Base-by-base conservation (phyloP, 2,797 vertebrate genomes). In the Odontamblyopus lacepedii region DNA sequence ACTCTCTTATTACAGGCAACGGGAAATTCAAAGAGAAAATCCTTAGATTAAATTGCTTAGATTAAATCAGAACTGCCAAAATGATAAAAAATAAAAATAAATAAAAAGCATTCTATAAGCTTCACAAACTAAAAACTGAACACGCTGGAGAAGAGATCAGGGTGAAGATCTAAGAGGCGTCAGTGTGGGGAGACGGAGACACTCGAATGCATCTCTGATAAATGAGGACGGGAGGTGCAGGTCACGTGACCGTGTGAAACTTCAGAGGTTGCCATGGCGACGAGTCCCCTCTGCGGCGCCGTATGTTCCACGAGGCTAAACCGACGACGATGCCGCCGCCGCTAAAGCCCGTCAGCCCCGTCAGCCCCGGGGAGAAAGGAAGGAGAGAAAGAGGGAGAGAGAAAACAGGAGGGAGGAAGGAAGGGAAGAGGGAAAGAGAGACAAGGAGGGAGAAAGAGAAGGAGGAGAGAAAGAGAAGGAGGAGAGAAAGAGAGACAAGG, bases 221-320 rank as follows among this genome's bases (percentile, higher is more conserved):
- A 18, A 11, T n/a, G 4, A 5, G 27, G 13, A 2, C 65, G 75
- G 74, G 78, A 76, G 73, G 71, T 75, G 18, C 13, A 59, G 80
- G 80, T 83, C 83, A 84, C 84, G 80, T 90, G 88, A 91, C 83
- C 75, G 73, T 85, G 85, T 85, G 85, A 90, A 89, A 90, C 86
- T 86, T 90, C 87, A 83, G 84, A 87, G 78, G 88, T 91, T 89
- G 71, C 88, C 88, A 89, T 91, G 84, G 85, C 68, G 72, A 90
- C 78, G 74, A 73, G 79, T 73, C 70, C 76, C 66, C 66, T 83
- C 51, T 83, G 78, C 83, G 78, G 79, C 73, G 51, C 35, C 27
- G 70, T 59, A 44, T 2, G 60, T 75, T 82, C 67, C 71, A 78
- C 30, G 3, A 18, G 2, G 30, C 30, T 35, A 19, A 32, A 35